Base-by-base conservation (phyloP, 2,888 invertebrate species). In the Malthinus flaveolus region DNA sequence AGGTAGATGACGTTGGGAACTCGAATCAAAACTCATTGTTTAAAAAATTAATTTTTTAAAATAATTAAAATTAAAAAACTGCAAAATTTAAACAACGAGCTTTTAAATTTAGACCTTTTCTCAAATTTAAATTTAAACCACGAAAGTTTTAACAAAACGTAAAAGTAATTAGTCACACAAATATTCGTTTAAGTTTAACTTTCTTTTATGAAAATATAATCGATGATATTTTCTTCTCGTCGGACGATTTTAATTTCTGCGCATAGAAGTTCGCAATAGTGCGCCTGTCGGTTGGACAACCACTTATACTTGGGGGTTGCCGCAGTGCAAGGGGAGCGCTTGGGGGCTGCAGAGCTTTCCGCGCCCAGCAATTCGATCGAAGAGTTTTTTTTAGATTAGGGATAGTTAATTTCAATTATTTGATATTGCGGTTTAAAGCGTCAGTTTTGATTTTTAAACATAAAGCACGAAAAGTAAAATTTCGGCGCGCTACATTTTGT, bases 321-420 rank as follows among this genome's bases (percentile, higher is more conserved):
- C 73, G 77, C 77, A 78, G 78, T 78, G 74, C 75, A 76, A 74
- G 77, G 78, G 78, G 77, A 75, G 75, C 75, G 73, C 73, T 75
- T 75, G 74, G 76, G 78, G 77, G 77, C 75, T 76, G 77, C 75
- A 77, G 76, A 74, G 74, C 73, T 76, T 75, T 74, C 75, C 76
- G 74, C 75, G 73, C 73, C 74, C 73, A 73, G 71, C 73, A 71
- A 73, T 68, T 70, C 75, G 76, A 75, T 75, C 75, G 73, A 74
- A 73, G 74, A 73, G 74, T 73, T 71, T 70, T 68, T n/a, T 71
- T 71, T 44, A 48, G 54, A 39, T 23, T 33, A 42, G 39, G 44
- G 15, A 39, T 33, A 55, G 49, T 55, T 37, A 36, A 39, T 49
- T 42, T 15, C 15, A 42, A 56, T 47, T 47, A 34, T 35, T 49